Evolutionary conservation across 1,140 invertebrate species (phyloP).

Genomic region (Nasonia giraulti): DNA sequence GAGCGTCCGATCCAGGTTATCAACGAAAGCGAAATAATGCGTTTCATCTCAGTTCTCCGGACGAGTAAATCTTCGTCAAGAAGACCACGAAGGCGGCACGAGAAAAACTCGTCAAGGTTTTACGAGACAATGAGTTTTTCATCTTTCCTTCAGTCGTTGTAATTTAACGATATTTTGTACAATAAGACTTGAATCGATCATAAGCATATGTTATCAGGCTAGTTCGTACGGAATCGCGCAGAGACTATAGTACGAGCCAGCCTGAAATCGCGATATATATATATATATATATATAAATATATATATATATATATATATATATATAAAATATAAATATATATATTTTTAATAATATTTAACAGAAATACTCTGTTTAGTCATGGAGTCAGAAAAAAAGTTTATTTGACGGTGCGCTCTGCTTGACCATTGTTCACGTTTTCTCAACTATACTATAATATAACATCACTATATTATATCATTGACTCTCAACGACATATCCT

Average conservation of each 20-base stretch:
- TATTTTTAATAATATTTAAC: slow-evolving; percentile 50
- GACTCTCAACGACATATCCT: slow-evolving; percentile 42
- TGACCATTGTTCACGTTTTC: neutral
- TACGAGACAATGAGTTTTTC: slow-evolving; percentile 30
- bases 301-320: slow-evolving; percentile 37
- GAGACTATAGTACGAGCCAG: neutral
- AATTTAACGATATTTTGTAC: slow-evolving; percentile 48
- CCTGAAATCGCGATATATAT: slow-evolving; percentile 45
- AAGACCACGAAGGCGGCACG: slow-evolving; percentile 6
- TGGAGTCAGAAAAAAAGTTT: slow-evolving; percentile 4
- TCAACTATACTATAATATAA: neutral
- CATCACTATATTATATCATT: neutral
- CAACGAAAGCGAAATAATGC: slow-evolving; percentile 62
- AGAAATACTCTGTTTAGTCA: slow-evolving; percentile 33
- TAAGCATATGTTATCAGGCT: slow-evolving; percentile 45
- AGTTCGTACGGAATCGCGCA: slow-evolving; percentile 3
- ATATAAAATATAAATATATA: slow-evolving; percentile 34
- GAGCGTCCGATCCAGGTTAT: slow-evolving; percentile 71
- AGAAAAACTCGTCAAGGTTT: slow-evolving; percentile 32
- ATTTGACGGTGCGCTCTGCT: slow-evolving; percentile 26
- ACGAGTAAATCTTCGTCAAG: neutral
- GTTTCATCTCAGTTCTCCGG: neutral
- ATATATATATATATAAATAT: slow-evolving; percentile 21
- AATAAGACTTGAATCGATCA: slow-evolving; percentile 42
- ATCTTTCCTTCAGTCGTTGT: slow-evolving; percentile 3